phyloP scores from a whole-genome alignment of 2,797 vertebrate genomes.

The Malurus splendens region DNA sequence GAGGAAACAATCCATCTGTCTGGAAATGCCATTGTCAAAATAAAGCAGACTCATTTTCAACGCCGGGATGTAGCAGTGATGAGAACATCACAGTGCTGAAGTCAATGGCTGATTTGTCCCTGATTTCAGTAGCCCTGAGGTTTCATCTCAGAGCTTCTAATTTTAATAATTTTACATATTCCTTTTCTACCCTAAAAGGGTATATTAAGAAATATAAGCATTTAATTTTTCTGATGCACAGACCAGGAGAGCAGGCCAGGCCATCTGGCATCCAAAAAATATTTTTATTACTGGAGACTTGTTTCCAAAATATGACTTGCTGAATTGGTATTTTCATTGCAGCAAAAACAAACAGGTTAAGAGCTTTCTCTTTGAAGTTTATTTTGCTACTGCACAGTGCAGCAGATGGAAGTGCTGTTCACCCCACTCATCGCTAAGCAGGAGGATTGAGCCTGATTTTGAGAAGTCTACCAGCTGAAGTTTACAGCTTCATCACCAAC shows the following conservation, averaged over 20 bases:
- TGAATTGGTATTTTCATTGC: background rate
- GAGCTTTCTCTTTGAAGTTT: background rate
- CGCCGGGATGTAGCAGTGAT: background rate
- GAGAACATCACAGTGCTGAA: background rate
- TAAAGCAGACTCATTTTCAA: background rate
- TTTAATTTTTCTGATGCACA: background rate
- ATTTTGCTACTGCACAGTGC: background rate
- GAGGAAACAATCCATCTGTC: background rate
- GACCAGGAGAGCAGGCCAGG: background rate
- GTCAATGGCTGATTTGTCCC: background rate
- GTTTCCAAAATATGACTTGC: background rate
- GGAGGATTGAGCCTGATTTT: background rate
- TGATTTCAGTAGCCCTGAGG: background rate
- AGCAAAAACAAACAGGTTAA: background rate
- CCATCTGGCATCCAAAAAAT: slow-evolving; percentile 12
- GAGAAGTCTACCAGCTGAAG: background rate
- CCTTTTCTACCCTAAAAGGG: background rate
- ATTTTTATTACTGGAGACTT: background rate
- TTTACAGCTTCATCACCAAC: slow-evolving; percentile 18
- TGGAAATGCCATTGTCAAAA: background rate
- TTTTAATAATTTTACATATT: background rate
- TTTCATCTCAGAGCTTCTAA: background rate
- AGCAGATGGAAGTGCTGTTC: background rate
- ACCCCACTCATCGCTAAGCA: background rate
- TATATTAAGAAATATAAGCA: background rate